Evolutionary conservation across 2,888 invertebrate species (phyloP).

Genomic region (Xestia c-nigrum): DNA sequence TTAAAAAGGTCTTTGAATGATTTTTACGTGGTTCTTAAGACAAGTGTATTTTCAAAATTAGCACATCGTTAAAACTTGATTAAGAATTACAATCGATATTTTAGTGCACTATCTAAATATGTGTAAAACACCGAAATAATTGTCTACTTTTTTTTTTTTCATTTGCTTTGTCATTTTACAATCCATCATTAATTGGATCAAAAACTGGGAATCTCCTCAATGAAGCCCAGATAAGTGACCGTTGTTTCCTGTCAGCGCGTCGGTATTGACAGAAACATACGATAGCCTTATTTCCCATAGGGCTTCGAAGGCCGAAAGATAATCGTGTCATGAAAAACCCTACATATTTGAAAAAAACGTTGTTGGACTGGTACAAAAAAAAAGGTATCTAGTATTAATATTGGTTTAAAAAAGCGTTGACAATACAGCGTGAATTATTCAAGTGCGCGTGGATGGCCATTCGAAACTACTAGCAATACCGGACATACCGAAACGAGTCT

Average conservation of each 20-base stretch:
- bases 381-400: neutral
- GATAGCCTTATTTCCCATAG: conserved; percentile 26
- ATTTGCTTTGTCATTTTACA: neutral
- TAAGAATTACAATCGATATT: neutral
- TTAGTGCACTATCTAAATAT: neutral
- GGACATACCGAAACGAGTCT: too few species aligned
- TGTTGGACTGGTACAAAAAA: neutral
- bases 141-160: neutral
- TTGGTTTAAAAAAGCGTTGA: neutral
- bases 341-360: neutral
- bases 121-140: neutral
- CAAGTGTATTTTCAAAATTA: neutral
- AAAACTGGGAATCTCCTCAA: neutral
- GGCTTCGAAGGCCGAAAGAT: conserved; percentile 4
- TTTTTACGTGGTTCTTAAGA: neutral
- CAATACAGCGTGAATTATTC: neutral
- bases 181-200: neutral
- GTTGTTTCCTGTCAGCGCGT: neutral
- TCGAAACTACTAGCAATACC: too few species aligned
- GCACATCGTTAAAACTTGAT: neutral
- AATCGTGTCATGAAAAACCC: neutral
- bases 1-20: neutral
- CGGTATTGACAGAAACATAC: neutral
- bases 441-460: too few species aligned
- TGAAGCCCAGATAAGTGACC: neutral